These are phyloP conservation scores for Zaprionus ornatus DNA, from an alignment of 1,140 invertebrate species.

Conservation along the genomic window DNA sequence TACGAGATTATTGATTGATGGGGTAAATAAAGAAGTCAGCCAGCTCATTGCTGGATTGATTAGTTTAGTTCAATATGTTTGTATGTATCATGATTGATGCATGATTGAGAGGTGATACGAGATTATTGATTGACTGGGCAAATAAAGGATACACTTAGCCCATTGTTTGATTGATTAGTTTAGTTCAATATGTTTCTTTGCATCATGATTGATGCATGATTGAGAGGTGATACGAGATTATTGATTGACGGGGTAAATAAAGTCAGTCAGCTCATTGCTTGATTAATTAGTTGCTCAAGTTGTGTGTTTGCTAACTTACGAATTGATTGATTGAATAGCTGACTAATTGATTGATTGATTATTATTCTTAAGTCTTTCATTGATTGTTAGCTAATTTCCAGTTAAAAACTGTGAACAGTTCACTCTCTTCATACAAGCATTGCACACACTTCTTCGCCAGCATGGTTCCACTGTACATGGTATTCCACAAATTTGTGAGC, in stretches of 20 bases:
- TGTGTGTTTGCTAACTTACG: background rate
- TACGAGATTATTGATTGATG: background rate
- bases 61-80: too few species aligned
- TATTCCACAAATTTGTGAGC: background rate
- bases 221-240: background rate
- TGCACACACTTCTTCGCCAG: too few species aligned
- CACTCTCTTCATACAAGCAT: too few species aligned
- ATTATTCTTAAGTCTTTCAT: too few species aligned
- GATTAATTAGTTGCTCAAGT: background rate
- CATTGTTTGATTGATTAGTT: background rate
- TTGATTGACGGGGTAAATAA: background rate
- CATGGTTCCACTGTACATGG: too few species aligned
- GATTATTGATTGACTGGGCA: background rate
- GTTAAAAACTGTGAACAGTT: background rate
- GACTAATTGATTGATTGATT: background rate
- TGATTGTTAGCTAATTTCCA: background rate
- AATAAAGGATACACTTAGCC: too few species aligned
- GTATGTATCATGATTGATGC: background rate
- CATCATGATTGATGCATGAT: background rate
- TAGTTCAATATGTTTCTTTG: too few species aligned
- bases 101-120: background rate
- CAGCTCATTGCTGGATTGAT: background rate
- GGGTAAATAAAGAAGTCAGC: too few species aligned
- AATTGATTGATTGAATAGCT: background rate
- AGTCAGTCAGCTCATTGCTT: background rate